Percentiles rank a stretch among this genome's conserved stretches.
These are phyloP conservation scores for Thunnus thynnus DNA, from an alignment of 2,113 vertebrate genomes.

Conservation along the genomic window DNA sequence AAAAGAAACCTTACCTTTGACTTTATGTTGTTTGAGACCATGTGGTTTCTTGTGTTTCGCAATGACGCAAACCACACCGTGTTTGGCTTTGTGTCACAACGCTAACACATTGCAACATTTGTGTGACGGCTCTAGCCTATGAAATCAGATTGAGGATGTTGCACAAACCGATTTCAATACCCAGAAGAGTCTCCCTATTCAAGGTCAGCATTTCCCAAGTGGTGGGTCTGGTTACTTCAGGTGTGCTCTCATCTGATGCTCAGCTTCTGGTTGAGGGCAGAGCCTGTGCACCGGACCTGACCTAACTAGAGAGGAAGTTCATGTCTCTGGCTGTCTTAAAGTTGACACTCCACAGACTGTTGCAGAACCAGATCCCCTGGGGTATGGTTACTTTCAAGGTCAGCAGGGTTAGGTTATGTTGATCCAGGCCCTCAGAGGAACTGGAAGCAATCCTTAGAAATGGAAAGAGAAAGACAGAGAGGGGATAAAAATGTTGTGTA, in stretches of 20 bases:
- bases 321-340: conserved; percentile 34
- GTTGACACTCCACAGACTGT: conserved; percentile 25
- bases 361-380: conserved; percentile 72
- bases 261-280: conserved; percentile 52
- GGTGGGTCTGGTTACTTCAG: conserved; percentile 51
- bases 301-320: conserved; percentile 60
- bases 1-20: conserved; percentile 29
- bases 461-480: conserved; percentile 1
- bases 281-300: conserved; percentile 43
- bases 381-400: conserved; percentile 72
- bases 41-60: conserved; percentile 12
- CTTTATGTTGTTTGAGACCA: conserved; percentile 24
- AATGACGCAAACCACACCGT: not conserved
- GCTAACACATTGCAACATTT: not conserved
- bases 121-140: not conserved
- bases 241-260: conserved; percentile 36
- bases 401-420: conserved; percentile 64
- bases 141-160: conserved; percentile 7
- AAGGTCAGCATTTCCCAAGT: conserved; percentile 36
- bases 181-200: conserved; percentile 2
- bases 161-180: conserved; percentile 8
- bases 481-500: not conserved
- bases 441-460: conserved; percentile 35
- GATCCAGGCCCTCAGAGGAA: conserved; percentile 21
- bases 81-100: not conserved